These are phyloP conservation scores for Physocephala rufipes DNA, from an alignment of 2,888 invertebrate genomes.

Conservation along the genomic window DNA sequence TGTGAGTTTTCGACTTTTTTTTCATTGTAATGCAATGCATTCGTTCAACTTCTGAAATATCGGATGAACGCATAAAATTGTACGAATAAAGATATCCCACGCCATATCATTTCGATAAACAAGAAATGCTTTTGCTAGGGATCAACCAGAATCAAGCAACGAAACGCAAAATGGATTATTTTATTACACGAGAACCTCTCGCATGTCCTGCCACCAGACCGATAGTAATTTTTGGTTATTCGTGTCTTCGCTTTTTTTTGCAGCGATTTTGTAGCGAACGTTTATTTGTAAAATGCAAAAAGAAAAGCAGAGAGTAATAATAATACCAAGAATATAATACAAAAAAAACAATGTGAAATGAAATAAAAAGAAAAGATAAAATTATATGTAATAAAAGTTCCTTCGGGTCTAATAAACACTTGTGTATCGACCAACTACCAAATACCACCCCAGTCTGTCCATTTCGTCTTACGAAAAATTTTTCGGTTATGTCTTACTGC, in stretches of 20 bases:
- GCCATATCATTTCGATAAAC: constrained; percentile 30
- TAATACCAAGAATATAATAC: constrained; percentile 1
- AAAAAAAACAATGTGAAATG: not conserved
- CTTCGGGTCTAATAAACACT: constrained; percentile 35
- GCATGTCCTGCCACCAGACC: constrained; percentile 24
- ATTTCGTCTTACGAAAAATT: not conserved
- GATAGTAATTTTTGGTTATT: constrained; percentile 21
- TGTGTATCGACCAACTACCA: not conserved
- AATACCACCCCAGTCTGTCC: not conserved
- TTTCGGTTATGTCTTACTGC: not conserved
- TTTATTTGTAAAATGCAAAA: not conserved
- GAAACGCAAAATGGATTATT: constrained; percentile 34
- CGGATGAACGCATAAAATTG: constrained; percentile 20
- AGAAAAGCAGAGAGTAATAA: not conserved
- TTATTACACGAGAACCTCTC: constrained; percentile 31
- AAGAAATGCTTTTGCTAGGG: constrained; percentile 22
- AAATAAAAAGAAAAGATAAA: not conserved
- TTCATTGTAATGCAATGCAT: constrained; percentile 41
- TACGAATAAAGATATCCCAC: constrained; percentile 33
- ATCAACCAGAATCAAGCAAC: constrained; percentile 18
- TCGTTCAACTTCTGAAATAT: constrained; percentile 35
- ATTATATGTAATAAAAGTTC: constrained; percentile 3
- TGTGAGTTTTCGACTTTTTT: too few species aligned
- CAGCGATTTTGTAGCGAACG: not conserved
- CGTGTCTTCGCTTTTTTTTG: not conserved